Conservation (phyloP, 2,113 vertebrate species). For the Eretmochelys imbricata region DNA sequence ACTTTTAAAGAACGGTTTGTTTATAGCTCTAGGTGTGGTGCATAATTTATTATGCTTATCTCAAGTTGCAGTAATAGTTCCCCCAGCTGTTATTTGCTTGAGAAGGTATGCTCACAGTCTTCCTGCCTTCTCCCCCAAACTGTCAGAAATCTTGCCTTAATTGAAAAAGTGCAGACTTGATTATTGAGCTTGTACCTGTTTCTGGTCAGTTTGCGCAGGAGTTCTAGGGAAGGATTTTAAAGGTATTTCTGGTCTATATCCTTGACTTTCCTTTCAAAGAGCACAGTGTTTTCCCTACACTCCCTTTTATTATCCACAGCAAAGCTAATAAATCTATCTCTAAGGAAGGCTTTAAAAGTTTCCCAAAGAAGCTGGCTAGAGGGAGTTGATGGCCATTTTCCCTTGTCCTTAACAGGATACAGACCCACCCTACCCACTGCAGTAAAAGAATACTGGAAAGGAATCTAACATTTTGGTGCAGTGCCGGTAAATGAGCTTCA, state of each 20-base stretch:
- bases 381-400: conserved; percentile 33
- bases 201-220: not conserved
- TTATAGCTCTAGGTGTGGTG: not conserved
- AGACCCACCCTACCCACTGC: not conserved
- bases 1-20: conserved; percentile 14
- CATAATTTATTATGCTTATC: not conserved
- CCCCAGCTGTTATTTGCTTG: not conserved
- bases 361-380: conserved; percentile 16
- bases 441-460: conserved; percentile 12
- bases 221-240: conserved; percentile 10
- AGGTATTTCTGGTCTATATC: not conserved
- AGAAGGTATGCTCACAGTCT: not conserved
- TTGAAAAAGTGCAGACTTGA: not conserved
- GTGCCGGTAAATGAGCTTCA: conserved; percentile 54
- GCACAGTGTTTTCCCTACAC: not conserved
- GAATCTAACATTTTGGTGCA: conserved; percentile 41
- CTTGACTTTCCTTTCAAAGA: not conserved
- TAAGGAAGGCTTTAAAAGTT: not conserved
- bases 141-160: conserved; percentile 9
- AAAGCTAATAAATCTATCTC: not conserved
- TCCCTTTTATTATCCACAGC: not conserved
- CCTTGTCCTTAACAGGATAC: conserved; percentile 6
- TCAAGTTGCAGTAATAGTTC: not conserved
- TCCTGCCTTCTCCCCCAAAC: not conserved
- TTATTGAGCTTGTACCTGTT: not conserved